A percentile compares a stretch with the other conserved stretches of the same genome.
Evolutionary conservation across 2,888 invertebrate species (phyloP).

Genomic region (Calephelis perditalis): DNA sequence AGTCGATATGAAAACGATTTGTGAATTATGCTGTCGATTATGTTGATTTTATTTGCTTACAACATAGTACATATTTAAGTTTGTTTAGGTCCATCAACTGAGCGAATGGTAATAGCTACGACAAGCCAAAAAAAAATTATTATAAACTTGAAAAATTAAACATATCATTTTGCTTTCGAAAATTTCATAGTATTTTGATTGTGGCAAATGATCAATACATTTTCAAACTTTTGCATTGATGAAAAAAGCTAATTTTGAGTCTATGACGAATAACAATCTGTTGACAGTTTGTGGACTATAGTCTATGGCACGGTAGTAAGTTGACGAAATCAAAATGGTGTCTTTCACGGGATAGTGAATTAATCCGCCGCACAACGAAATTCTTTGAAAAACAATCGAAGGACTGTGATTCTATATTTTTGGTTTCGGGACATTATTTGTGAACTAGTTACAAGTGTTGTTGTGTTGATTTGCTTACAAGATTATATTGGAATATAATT

Average conservation of each 20-base stretch:
- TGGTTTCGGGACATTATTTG: conserved; percentile 35
- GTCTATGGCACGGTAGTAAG: conserved; percentile 54
- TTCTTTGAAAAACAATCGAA: conserved; percentile 47
- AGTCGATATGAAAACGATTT: too few species aligned
- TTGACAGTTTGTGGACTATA: conserved; percentile 37
- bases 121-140: too few species aligned
- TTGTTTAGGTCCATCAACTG: too few species aligned
- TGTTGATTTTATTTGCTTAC: too few species aligned
- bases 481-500: conserved; percentile 40
- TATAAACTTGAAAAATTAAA: too few species aligned
- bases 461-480: conserved; percentile 42
- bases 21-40: too few species aligned
- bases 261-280: conserved; percentile 8
- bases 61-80: too few species aligned
- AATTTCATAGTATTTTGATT: too few species aligned
- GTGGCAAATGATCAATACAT: too few species aligned
- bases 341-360: conserved; percentile 68
- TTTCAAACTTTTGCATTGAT: too few species aligned
- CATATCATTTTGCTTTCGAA: too few species aligned
- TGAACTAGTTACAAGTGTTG: conserved; percentile 52
- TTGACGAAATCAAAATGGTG: conserved; percentile 79
- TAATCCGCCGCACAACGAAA: conserved; percentile 60
- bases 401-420: conserved; percentile 41
- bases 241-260: neutral
- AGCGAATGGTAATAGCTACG: too few species aligned